Evolutionary conservation across 2,113 vertebrate genomes (phyloP).

Genomic region (Cariama cristata): DNA sequence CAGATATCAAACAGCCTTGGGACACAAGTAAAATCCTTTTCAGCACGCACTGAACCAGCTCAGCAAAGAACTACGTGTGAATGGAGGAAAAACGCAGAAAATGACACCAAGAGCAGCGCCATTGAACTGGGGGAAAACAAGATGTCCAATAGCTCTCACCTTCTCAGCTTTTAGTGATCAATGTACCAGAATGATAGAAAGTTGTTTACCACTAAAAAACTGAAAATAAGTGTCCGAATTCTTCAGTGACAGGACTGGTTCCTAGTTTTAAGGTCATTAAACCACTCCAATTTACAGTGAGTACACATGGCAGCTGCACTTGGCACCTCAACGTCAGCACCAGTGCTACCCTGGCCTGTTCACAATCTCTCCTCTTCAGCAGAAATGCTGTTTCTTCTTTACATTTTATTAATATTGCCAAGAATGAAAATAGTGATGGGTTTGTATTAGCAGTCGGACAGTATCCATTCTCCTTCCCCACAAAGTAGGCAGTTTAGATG

Average conservation of each 20-base stretch:
- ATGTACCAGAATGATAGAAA: accelerated
- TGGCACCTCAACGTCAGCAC: background rate
- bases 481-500: background rate
- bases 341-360: background rate
- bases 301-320: accelerated
- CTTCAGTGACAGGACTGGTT: background rate
- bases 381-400: background rate
- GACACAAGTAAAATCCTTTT: background rate
- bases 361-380: background rate
- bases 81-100: background rate
- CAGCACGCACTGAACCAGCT: background rate
- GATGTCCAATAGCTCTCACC: background rate
- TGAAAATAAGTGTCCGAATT: background rate
- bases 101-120: background rate
- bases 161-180: background rate
- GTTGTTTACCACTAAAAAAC: background rate
- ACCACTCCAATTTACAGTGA: background rate
- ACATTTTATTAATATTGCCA: background rate
- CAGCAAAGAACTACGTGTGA: background rate
- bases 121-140: background rate
- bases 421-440: background rate
- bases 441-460: background rate
- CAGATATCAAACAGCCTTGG: background rate
- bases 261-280: background rate
- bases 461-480: background rate